These are phyloP conservation scores for Ambastaia sidthimunki DNA, from an alignment of 2,797 vertebrate species.

Conservation along the genomic window DNA sequence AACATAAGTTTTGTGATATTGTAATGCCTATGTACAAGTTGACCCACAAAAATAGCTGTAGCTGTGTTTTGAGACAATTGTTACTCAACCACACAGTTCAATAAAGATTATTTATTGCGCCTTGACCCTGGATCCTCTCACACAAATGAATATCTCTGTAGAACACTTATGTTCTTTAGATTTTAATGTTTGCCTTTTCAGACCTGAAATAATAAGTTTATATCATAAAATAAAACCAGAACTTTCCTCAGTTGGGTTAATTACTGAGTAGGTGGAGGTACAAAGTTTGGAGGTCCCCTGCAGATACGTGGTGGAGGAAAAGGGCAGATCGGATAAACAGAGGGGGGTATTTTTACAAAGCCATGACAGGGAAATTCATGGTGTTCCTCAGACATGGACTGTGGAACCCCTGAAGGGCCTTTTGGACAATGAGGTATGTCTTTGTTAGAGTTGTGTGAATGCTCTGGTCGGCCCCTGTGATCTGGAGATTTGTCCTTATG, in stretches of 20 bases:
- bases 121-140: neutral
- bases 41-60: neutral
- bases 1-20: neutral
- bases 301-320: conserved; percentile 46
- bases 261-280: neutral
- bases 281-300: neutral
- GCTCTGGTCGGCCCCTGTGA: neutral
- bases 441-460: neutral
- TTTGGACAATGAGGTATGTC: conserved; percentile 26
- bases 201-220: no score
- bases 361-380: conserved; percentile 48
- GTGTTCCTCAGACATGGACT: neutral
- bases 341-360: conserved; percentile 58
- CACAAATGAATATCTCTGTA: neutral
- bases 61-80: neutral
- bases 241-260: neutral
- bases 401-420: conserved; percentile 27
- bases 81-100: neutral
- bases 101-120: conserved; percentile 25
- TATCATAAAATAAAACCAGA: neutral
- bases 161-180: neutral
- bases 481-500: neutral
- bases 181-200: neutral
- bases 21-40: neutral
- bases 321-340: conserved; percentile 61